Evolutionary conservation across 2,888 invertebrate genomes (phyloP), one percentile per base, ranked within the genome.

Genomic region (Elaeidobius kamerunicus): DNA sequence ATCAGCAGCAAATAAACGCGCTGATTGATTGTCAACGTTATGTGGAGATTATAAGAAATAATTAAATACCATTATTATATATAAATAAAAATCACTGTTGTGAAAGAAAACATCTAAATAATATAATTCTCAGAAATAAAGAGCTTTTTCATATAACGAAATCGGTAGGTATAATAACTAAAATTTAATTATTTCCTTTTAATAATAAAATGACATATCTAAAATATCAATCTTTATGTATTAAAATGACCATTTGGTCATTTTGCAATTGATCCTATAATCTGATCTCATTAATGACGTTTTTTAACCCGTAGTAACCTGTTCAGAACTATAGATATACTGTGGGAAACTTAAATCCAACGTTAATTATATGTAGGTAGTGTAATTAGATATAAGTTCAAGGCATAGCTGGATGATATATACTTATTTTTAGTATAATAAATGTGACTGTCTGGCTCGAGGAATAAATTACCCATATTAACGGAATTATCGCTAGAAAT

Each of bases 11-110:
- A 30, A 30, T 30, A 3, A 12, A 30, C 12, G 12, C 3, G 3
- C 30, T 30, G 45, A 45, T 45, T 45, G 45, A 45, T 45, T 35
- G 16, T 5, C n/a, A 15, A 27, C 12, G 12, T 7, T 34, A 34
- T 15, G 15, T 11, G 12, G 12, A 34, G n/a, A n/a, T n/a, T n/a
- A n/a, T n/a, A n/a, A n/a, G n/a, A n/a, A n/a, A n/a, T n/a, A n/a
- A n/a, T n/a, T n/a, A n/a, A n/a, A n/a, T n/a, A n/a, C n/a, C n/a
- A n/a, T n/a, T n/a, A n/a, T n/a, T n/a, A n/a, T n/a, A n/a, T n/a
- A n/a, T n/a, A n/a, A n/a, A n/a, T n/a, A n/a, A n/a, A n/a, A n/a
- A n/a, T n/a, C n/a, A n/a, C n/a, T n/a, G n/a, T n/a, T n/a, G n/a
- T n/a, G n/a, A n/a, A n/a, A n/a, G n/a, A n/a, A n/a, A n/a, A n/a